Evolutionary conservation across 2,797 vertebrate genomes (phyloP), one percentile per base, ranked within the genome.

Genomic region (Myotis myotis): DNA sequence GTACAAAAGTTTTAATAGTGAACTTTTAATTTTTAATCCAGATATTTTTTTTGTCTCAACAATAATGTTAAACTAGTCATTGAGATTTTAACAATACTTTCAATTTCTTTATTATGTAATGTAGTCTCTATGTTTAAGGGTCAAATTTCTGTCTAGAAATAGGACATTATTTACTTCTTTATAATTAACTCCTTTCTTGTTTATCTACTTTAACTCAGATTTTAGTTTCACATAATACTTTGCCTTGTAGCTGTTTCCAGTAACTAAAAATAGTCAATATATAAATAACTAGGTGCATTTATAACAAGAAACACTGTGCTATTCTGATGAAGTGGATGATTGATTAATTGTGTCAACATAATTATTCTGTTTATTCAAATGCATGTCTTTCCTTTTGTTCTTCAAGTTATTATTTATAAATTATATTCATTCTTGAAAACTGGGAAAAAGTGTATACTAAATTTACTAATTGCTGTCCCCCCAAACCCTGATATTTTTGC

Each of bases 371-470:
- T 57, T 20, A 91, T 78, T 89, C 49, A 84, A 84, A 75, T 89
- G 25, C 30, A 44, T 36, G 1, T 5, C 51, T 84, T 87, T 60
- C 5, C 8, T 60, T 28, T 76, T 81, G 76, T 89, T 53, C 11
- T 70, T 81, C 17, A 75, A 82, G 47, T 51, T 76, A 66, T 49
- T 70, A 88, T 89, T 75, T 94, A 75, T 86, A 23, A 20, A 38
- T 79, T 83, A 44, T 60, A 78, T 66, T 90, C 11, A 91, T 80
- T n/a, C 68, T 30, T 96, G 53, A 5, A 72, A 88, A 66, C 36
- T 94, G 86, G 60, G 5, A 76, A 91, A 82, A 93, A 25, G 2
- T 66, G 1, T 49, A 66, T 79, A 62, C 86, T 87, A 90, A 91
- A 70, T 3, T 15, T 90, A 57, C 23, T 75, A 84, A 93, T 76